Evolutionary conservation across 2,797 vertebrate species (phyloP).

Genomic region (Monodelphis domestica): DNA sequence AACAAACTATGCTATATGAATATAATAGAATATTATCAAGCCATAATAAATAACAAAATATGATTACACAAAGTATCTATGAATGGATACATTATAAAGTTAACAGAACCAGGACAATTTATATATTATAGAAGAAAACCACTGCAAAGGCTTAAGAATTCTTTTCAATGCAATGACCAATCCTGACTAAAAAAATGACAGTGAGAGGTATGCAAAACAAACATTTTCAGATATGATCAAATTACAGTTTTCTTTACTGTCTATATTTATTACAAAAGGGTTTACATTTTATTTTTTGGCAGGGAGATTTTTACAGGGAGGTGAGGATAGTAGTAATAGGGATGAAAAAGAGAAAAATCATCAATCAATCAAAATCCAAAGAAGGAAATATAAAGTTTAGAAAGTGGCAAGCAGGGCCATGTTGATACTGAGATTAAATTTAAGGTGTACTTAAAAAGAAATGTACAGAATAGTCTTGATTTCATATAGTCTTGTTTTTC

Average conservation of each 20-base stretch:
- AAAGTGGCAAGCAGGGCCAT: background rate
- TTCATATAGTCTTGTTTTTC: background rate
- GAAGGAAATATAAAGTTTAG: background rate
- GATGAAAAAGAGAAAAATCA: background rate
- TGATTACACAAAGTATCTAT: background rate
- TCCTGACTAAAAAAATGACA: background rate
- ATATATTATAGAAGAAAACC: background rate
- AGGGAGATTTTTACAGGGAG: background rate
- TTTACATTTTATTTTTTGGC: background rate
- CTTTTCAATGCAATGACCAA: background rate
- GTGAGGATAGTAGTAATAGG: background rate
- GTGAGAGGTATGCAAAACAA: background rate
- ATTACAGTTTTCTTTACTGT: background rate
- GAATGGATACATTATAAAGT: background rate
- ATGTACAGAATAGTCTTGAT: background rate
- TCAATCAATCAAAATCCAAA: background rate
- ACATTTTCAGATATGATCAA: background rate
- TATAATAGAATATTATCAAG: background rate
- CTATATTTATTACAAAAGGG: background rate
- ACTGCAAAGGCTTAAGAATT: background rate
- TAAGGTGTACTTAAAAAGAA: background rate
- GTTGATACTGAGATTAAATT: background rate
- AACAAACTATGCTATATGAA: background rate
- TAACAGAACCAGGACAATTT: background rate
- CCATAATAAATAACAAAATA: background rate